Percentiles rank a stretch among this genome's conserved stretches.
Evolutionary conservation across 2,888 invertebrate species (phyloP).

Genomic region (Abrostola tripartita): DNA sequence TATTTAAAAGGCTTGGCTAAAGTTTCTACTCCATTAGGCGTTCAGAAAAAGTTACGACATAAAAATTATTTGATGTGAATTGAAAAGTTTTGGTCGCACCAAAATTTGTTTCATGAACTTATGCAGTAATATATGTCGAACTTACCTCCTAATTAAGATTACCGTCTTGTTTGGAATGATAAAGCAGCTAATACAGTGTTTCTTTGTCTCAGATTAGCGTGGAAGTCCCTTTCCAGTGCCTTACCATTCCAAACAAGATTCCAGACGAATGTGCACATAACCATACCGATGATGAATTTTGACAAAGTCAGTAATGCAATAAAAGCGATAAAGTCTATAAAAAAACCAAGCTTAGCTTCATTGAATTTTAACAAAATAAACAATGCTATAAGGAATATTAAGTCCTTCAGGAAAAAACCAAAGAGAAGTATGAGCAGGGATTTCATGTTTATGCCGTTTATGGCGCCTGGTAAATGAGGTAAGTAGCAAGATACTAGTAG

Average conservation of each 20-base stretch:
- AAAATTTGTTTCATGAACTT: too few relatives aligned
- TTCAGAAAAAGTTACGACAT: too few relatives aligned
- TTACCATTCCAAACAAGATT: slow-evolving; percentile 50
- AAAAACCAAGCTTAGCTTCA: slow-evolving; percentile 10
- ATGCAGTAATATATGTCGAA: too few relatives aligned
- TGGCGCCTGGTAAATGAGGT: slow-evolving; percentile 54
- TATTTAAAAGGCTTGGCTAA: too few relatives aligned
- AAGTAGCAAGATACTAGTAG: slow-evolving; percentile 22
- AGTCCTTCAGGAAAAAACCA: slow-evolving; percentile 42
- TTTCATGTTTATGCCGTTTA: slow-evolving; percentile 66
- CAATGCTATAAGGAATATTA: slow-evolving; percentile 15
- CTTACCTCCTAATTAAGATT: background rate
- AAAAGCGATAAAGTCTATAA: slow-evolving; percentile 27
- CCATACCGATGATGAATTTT: slow-evolving; percentile 15
- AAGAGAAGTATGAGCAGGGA: slow-evolving; percentile 50
- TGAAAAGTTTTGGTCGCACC: too few relatives aligned
- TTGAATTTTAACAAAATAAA: slow-evolving; percentile 13
- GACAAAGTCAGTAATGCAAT: slow-evolving; percentile 27
- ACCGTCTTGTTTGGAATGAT: slow-evolving; percentile 44
- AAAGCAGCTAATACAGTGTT: slow-evolving; percentile 38
- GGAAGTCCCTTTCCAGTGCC: slow-evolving; percentile 36
- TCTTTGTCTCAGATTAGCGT: slow-evolving; percentile 45
- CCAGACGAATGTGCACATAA: slow-evolving; percentile 25
- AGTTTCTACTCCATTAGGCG: too few relatives aligned
- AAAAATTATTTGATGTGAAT: too few relatives aligned